A percentile compares a stretch with the other conserved stretches of the same genome.
These are phyloP conservation scores for Erynnis tages DNA, from an alignment of 2,888 invertebrate species.

Conservation along the genomic window DNA sequence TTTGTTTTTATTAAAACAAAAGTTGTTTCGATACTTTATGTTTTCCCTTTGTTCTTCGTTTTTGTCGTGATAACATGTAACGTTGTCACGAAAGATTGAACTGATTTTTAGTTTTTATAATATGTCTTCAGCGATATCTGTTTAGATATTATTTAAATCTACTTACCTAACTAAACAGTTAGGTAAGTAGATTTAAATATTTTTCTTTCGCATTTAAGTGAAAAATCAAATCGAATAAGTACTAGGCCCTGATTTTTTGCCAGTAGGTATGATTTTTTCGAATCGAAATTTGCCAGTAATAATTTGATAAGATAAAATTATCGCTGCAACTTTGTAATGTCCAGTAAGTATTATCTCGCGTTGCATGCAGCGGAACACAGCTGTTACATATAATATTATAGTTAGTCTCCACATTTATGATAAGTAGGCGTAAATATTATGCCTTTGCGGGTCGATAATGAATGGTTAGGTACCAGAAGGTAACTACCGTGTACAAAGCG, in stretches of 20 bases:
- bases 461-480: constrained; percentile 17
- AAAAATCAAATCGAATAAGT: no score
- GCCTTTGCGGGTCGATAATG: constrained; percentile 9
- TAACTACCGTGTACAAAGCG: constrained; percentile 31
- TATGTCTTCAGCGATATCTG: background rate
- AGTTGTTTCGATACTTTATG: constrained; percentile 51
- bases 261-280: no score
- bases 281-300: no score
- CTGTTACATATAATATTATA: background rate
- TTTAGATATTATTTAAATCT: background rate
- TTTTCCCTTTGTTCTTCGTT: constrained; percentile 48
- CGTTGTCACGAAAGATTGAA: constrained; percentile 44
- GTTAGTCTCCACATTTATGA: constrained; percentile 4
- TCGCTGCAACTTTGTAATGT: background rate
- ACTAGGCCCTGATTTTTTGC: no score
- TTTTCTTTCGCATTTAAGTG: background rate
- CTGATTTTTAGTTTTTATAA: constrained; percentile 22
- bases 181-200: no score
- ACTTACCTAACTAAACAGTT: background rate
- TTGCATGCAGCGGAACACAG: background rate
- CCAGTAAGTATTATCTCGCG: background rate
- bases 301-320: no score
- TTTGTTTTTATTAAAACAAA: constrained; percentile 61
- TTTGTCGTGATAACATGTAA: constrained; percentile 62
- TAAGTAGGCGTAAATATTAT: constrained; percentile 12